phyloP scores from a whole-genome alignment of 2,797 vertebrate genomes.

The Diplodus sargus region DNA sequence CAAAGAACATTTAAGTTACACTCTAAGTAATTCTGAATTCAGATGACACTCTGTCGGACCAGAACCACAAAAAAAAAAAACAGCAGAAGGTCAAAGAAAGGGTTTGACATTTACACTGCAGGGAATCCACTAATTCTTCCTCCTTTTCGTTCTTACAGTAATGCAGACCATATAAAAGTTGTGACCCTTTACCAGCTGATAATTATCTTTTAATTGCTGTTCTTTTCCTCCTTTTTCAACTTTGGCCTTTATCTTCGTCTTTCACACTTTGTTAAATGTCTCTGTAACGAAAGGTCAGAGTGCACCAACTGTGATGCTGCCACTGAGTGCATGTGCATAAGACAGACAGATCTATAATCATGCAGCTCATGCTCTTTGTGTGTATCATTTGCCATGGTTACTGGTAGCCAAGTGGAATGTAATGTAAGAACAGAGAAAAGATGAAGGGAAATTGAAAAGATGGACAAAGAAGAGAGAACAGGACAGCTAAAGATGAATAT shows the following conservation, averaged over 20 bases:
- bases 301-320: conserved; percentile 40
- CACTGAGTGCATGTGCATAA: conserved; percentile 10
- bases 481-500: conserved; percentile 87
- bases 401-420: conserved; percentile 59
- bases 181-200: conserved; percentile 46
- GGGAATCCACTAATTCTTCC: conserved; percentile 48
- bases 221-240: conserved; percentile 48
- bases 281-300: conserved; percentile 69
- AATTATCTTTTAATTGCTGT: conserved; percentile 79
- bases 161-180: conserved; percentile 53
- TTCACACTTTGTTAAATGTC: conserved; percentile 65
- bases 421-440: conserved; percentile 26
- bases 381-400: conserved; percentile 70
- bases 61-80: conserved; percentile 17
- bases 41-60: conserved; percentile 11
- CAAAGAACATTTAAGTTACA: conserved; percentile 11
- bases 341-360: conserved; percentile 57
- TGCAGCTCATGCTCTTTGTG: conserved; percentile 60
- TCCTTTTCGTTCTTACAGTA: conserved; percentile 33
- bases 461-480: conserved; percentile 85
- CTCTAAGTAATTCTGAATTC: conserved; percentile 23
- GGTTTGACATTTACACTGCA: conserved; percentile 73
- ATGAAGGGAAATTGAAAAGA: conserved; percentile 41
- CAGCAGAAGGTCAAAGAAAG: conserved; percentile 58
- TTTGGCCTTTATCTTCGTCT: conserved; percentile 39